These are phyloP conservation scores for Neoarius graeffei DNA, from an alignment of 2,113 vertebrate genomes.

Conservation along the genomic window DNA sequence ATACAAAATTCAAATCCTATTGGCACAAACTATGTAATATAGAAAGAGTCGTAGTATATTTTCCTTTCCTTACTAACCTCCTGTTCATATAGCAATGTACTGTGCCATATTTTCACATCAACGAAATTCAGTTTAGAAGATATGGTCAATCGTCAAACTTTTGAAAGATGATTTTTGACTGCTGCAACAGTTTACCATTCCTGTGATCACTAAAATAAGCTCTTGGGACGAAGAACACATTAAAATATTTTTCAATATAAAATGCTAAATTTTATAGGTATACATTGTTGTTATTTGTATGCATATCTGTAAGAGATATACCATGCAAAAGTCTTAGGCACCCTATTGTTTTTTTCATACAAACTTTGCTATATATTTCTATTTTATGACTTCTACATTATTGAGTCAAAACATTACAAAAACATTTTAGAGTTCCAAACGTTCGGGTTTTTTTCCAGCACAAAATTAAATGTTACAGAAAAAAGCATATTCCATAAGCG, in stretches of 20 bases:
- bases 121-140: background rate
- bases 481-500: no score
- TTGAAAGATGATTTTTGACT: background rate
- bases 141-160: background rate
- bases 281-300: background rate
- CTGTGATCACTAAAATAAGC: background rate
- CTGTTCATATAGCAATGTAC: background rate
- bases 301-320: background rate
- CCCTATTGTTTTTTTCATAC: no score
- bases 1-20: background rate
- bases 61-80: conserved; percentile 5
- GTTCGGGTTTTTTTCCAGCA: no score
- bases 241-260: background rate
- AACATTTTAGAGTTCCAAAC: no score
- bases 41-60: background rate
- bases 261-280: background rate
- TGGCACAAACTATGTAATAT: background rate
- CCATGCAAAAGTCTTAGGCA: no score
- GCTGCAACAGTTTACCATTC: background rate
- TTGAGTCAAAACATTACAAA: no score
- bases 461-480: no score
- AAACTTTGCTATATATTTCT: no score
- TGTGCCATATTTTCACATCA: background rate
- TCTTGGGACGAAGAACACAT: background rate
- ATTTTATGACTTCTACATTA: no score